Percentiles rank a stretch among this genome's conserved stretches.
phyloP scores from a whole-genome alignment of 2,888 invertebrate species.

The Leptinotarsa rubiginosa region DNA sequence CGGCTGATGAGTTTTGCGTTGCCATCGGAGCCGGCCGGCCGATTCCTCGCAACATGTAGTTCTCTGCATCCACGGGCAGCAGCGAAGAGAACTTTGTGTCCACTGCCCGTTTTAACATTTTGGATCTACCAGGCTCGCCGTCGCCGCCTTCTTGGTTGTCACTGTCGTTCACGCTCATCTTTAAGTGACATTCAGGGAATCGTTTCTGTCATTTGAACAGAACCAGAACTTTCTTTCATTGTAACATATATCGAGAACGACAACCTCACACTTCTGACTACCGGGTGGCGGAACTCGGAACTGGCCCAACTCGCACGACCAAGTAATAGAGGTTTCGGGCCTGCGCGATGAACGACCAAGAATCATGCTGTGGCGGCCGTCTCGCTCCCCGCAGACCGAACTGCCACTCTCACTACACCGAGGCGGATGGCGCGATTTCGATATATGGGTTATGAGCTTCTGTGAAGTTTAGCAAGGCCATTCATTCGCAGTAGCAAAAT shows the following conservation, averaged over 20 bases:
- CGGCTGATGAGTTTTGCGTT: slow-evolving; percentile 41
- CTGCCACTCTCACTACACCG: slow-evolving; percentile 27
- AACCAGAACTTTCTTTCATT: slow-evolving; percentile 26
- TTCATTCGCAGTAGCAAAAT: neutral
- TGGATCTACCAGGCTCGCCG: slow-evolving; percentile 43
- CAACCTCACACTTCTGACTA: slow-evolving; percentile 46
- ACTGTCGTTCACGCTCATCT: slow-evolving; percentile 60
- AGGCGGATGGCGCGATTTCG: slow-evolving; percentile 32
- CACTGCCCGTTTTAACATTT: slow-evolving; percentile 63
- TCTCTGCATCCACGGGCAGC: slow-evolving; percentile 67
- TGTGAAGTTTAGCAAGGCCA: neutral
- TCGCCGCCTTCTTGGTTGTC: slow-evolving; percentile 53
- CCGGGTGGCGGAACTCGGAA: slow-evolving; percentile 50
- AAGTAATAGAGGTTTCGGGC: slow-evolving; percentile 37
- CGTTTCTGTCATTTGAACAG: slow-evolving; percentile 17
- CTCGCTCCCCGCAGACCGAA: slow-evolving; percentile 36
- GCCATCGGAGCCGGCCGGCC: slow-evolving; percentile 54
- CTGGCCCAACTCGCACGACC: slow-evolving; percentile 43
- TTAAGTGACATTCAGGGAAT: slow-evolving; percentile 50
- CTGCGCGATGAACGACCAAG: slow-evolving; percentile 43
- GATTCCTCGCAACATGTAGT: slow-evolving; percentile 69
- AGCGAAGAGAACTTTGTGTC: slow-evolving; percentile 56
- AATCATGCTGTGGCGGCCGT: slow-evolving; percentile 45
- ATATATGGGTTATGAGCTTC: slow-evolving; percentile 1
- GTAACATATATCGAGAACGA: slow-evolving; percentile 34